phyloP scores from a whole-genome alignment of 2,113 vertebrate genomes.

The Macroglossus sobrinus region DNA sequence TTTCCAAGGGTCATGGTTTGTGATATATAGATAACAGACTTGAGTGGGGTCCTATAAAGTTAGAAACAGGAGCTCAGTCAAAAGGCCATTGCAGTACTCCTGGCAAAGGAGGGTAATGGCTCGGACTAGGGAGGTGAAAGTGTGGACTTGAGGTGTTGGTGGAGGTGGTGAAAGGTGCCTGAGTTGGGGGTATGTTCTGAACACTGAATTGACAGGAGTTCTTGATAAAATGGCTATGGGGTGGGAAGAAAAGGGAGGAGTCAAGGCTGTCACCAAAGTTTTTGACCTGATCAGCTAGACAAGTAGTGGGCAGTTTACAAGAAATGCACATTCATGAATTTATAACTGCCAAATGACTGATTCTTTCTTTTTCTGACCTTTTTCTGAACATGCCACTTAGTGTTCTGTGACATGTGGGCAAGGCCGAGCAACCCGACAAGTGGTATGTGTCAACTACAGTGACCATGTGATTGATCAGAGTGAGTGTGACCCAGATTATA shows the following conservation, averaged over 20 bases:
- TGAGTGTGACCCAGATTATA: slow-evolving; percentile 93
- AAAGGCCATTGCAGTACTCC: background rate
- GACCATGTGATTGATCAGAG: slow-evolving; percentile 90
- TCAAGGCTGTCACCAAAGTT: background rate
- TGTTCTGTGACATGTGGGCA: slow-evolving; percentile 97
- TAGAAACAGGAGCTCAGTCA: background rate
- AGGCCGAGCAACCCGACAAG: slow-evolving; percentile 93
- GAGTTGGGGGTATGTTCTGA: background rate
- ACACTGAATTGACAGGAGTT: background rate
- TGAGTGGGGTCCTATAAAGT: background rate
- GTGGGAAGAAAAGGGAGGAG: background rate
- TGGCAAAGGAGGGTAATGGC: background rate
- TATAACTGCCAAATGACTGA: background rate
- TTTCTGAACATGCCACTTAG: slow-evolving; percentile 79
- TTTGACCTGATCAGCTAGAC: background rate
- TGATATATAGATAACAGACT: background rate
- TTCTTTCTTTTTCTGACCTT: slow-evolving; percentile 67
- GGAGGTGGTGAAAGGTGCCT: background rate
- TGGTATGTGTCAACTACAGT: slow-evolving; percentile 92
- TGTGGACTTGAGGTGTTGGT: background rate
- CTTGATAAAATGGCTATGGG: background rate
- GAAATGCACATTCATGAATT: background rate
- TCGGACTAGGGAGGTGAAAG: background rate
- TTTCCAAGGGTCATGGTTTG: background rate
- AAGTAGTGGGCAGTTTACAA: background rate